A percentile compares a stretch with the other conserved stretches of the same genome.
phyloP scores from a whole-genome alignment of 1,140 invertebrate genomes.

The Choristoneura fumiferana region DNA sequence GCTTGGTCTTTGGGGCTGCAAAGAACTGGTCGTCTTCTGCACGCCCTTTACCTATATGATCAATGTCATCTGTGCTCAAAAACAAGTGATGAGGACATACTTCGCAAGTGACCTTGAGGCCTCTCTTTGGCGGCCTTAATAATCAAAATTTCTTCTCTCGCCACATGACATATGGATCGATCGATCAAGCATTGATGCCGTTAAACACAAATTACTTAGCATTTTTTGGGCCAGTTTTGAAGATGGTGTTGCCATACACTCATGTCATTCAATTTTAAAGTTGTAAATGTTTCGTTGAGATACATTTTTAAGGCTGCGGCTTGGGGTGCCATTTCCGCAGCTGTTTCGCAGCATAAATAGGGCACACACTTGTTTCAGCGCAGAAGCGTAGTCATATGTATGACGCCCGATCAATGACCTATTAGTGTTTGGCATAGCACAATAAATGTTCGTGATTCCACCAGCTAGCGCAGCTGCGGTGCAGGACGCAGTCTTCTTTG shows the following conservation, averaged over 20 bases:
- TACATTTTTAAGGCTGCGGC: conserved; percentile 98
- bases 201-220: conserved; percentile 93
- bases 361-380: conserved; percentile 90
- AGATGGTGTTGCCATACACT: conserved; percentile 96
- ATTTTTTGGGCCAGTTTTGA: conserved; percentile 93
- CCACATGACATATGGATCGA: conserved; percentile 98
- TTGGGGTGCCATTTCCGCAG: conserved; percentile 86
- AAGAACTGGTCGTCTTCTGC: conserved; percentile 90
- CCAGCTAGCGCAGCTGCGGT: conserved; percentile 98
- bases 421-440: conserved; percentile 99
- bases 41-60: conserved; percentile 81
- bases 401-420: conserved; percentile 89
- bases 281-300: conserved; percentile 97
- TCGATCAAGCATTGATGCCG: conserved; percentile 92
- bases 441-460: conserved; percentile 97
- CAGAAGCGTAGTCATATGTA: conserved; percentile 89
- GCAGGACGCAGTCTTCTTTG: conserved; percentile 96
- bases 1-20: conserved; percentile 94
- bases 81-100: conserved; percentile 99
- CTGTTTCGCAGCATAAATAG: conserved; percentile 86
- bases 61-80: conserved; percentile 88
- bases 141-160: conserved; percentile 95
- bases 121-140: conserved; percentile 95
- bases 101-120: conserved; percentile 96
- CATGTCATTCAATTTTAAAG: conserved; percentile 91